Evolutionary conservation across 2,113 vertebrate genomes (phyloP).

Genomic region (Damaliscus lunatus): DNA sequence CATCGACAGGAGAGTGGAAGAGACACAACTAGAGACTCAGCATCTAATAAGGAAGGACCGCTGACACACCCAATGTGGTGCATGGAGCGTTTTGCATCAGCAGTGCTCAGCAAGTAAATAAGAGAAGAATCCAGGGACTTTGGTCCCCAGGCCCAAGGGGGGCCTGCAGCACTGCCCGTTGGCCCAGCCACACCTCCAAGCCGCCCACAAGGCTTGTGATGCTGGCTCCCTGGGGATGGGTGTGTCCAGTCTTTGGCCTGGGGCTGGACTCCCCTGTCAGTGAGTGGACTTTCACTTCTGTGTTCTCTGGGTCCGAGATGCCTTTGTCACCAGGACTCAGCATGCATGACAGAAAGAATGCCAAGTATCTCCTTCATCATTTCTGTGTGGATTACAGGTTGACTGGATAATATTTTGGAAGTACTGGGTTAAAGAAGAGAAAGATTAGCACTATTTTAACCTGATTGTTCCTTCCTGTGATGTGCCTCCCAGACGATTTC

Average conservation of each 20-base stretch:
- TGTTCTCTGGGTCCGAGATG: neutral
- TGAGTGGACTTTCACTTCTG: neutral
- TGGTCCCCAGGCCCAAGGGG: neutral
- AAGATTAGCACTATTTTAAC: neutral
- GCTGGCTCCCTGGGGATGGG: neutral
- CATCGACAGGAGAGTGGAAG: fast-evolving
- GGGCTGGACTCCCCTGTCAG: fast-evolving
- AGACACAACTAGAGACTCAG: neutral
- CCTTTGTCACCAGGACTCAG: neutral
- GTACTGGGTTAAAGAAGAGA: neutral
- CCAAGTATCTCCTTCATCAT: neutral
- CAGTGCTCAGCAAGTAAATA: neutral
- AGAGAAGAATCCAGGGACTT: neutral
- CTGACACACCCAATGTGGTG: fast-evolving
- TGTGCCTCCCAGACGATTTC: too few species aligned
- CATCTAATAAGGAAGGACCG: neutral
- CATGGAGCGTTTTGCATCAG: fast-evolving
- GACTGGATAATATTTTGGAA: neutral
- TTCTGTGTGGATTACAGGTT: neutral
- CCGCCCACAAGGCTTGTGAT: fast-evolving
- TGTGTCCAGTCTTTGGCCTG: neutral
- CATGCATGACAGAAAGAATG: neutral
- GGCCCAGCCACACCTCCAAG: neutral
- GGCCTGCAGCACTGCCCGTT: fast-evolving
- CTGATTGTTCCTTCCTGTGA: neutral